Evolutionary conservation across 2,113 vertebrate genomes (phyloP), one percentile per base, ranked within the genome.

Genomic region (Struthio camelus): DNA sequence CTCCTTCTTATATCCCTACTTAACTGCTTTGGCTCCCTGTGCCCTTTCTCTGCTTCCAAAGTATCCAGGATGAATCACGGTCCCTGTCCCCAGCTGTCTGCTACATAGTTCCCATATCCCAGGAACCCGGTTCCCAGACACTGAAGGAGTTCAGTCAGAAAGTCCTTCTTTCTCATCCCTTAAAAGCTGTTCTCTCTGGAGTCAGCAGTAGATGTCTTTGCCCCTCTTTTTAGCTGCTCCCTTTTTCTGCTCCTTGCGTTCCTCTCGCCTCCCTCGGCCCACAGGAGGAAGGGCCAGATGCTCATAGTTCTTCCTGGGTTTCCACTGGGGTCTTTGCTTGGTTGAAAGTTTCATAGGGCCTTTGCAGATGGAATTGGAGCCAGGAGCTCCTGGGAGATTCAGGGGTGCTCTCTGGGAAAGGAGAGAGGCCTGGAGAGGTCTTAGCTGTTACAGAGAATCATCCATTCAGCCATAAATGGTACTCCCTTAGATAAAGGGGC

Each of bases 61-160:
- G 38, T 0, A 54, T 19, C 94, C 87, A 50, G 90, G 88, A 90
- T 76, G 93, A 40, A 81, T 90, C 84, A 1, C 77, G 69, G 54
- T 66, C 48, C 65, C 61, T 78, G 91, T 94, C 88, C 88, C 94
- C 94, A 89, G 96, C 93, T 89, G 83, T 3, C 71, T 76, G 96
- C 86, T 0, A 14, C 85, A 66, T 2, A 40, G 54, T 94, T 97
- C 84, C 81, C 90, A 93, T 8, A 72, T 94, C 83, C 81, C 77
- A 30, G 80, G 30, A 59, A 13, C 46, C 50, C 30, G 0, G 16
- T 87, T 95, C 96, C 97, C 95, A 96, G 88, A 50, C 85, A 5
- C 76, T 38, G 54, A 82, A 32, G 67, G 20, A 65, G 38, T 58
- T 80, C 79, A 9, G 3, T 13, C 40, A 1, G 82, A 62, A 66